Base-by-base conservation (phyloP, 2,113 vertebrate species). In the Oenanthe melanoleuca region DNA sequence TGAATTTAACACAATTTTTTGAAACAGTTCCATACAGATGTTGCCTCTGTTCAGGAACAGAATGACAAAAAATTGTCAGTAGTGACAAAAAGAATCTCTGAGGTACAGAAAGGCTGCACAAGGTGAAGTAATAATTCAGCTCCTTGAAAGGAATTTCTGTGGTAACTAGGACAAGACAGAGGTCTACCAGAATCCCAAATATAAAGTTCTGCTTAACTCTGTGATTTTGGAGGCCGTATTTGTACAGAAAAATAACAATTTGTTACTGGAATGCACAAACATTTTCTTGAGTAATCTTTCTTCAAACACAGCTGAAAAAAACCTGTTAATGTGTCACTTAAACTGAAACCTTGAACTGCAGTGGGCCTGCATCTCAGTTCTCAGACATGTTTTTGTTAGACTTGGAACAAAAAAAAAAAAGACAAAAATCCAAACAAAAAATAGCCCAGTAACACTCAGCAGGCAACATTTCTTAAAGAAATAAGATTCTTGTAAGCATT, bases 261-360 rank as follows among this genome's bases (percentile, higher is more conserved):
- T 80, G 26, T 57, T 80, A 77, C 28, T 65, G 92, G 88, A 94
- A 88, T 88, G 75, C 82, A 97, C 88, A 95, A 95, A 95, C 53
- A 92, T 71, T 94, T 96, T 93, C 86, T 92, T 93, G 83, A 96
- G 92, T 94, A 96, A 97, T 87, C 96, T 91, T 96, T 95, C 83
- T 67, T 91, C 83, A 97, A 97, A 97, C 93, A 97, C 90, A 97
- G 95, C 86, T 96, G 97, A 17, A 77, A 93, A 89, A 89, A 82
- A 64, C 12, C 37, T 89, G 95, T 97, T 96, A 97, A 97, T 97
- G 65, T 95, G 65, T 97, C 80, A 97, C 96, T 86, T 52, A 55
- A 50, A 31, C 29, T 73, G 42, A 40, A 92, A 96, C 94, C 88
- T 94, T 97, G 95, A 96, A 96, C 96, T 66, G 67, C 47, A 60